Conservation (phyloP, 2,888 invertebrate genomes). For the Tachystola acroxantha region DNA sequence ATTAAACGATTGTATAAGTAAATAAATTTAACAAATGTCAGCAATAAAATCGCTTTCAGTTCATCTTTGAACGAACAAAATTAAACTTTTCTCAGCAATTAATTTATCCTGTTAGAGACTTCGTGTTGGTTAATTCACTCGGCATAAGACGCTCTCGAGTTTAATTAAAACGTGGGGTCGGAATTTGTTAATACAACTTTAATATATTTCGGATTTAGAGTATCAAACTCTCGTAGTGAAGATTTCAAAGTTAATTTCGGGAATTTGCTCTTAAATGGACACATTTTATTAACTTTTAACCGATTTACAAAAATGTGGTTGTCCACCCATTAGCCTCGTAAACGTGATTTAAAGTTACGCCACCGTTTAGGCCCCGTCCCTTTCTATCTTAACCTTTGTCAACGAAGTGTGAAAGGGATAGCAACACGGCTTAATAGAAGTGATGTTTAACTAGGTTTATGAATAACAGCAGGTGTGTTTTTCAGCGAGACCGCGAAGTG, state of each 20-base stretch:
- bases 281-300: background rate
- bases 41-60: background rate
- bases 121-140: background rate
- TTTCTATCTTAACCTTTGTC: no score
- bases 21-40: no score
- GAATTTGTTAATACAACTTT: constrained; percentile 8
- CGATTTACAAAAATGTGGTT: no score
- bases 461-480: no score
- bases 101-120: constrained; percentile 4
- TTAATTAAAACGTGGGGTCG: constrained; percentile 7
- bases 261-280: background rate
- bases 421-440: no score
- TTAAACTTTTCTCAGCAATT: constrained; percentile 8
- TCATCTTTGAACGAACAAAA: constrained; percentile 4
- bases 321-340: no score
- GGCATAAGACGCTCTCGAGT: constrained; percentile 1
- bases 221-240: background rate
- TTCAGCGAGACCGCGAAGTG: no score
- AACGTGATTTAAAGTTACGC: no score
- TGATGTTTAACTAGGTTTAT: no score
- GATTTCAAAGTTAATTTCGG: background rate
- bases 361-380: no score
- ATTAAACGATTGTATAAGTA: no score
- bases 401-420: no score
- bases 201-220: constrained; percentile 3